These are phyloP conservation scores for Sparidentex hasta DNA, from an alignment of 2,797 vertebrate species.

Conservation along the genomic window DNA sequence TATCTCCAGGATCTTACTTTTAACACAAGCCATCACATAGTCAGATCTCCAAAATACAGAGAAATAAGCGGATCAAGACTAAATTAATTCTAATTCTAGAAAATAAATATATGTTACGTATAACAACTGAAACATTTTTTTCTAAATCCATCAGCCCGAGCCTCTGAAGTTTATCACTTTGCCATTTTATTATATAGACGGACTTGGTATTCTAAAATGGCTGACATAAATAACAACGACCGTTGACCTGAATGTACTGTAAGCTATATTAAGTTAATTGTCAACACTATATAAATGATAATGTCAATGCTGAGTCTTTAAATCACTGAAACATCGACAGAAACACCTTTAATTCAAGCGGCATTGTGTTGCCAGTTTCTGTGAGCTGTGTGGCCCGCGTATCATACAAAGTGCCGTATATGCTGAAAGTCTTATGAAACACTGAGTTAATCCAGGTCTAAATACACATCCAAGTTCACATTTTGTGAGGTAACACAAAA, in stretches of 20 bases:
- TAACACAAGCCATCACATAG: background rate
- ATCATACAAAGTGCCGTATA: no score
- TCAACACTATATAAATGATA: background rate
- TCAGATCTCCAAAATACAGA: background rate
- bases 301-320: fast-evolving
- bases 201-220: constrained; percentile 34
- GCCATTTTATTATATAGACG: background rate
- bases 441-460: fast-evolving
- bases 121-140: background rate
- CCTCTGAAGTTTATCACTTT: background rate
- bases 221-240: constrained; percentile 21
- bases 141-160: fast-evolving
- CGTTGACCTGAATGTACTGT: no score
- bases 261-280: fast-evolving
- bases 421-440: background rate
- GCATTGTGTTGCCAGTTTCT: background rate
- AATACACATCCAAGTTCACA: no score
- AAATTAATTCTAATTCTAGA: background rate
- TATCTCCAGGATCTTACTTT: background rate
- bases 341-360: background rate
- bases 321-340: background rate
- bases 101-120: background rate
- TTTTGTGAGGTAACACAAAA: fast-evolving
- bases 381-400: no score
- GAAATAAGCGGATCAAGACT: background rate